Conservation (phyloP, 2,888 invertebrate genomes). For the Plebejus argus region DNA sequence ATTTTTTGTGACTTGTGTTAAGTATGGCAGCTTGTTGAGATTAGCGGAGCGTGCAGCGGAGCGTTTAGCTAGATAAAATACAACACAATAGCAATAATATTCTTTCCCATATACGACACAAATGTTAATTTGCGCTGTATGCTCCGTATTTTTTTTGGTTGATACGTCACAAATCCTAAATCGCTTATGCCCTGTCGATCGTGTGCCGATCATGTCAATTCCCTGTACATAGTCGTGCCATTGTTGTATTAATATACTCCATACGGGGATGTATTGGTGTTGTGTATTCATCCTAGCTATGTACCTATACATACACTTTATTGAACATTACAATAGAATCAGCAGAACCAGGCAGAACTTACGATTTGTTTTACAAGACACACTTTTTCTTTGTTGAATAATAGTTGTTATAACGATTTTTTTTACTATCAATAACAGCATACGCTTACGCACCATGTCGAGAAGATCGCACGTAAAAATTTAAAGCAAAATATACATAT, state of each 20-base stretch:
- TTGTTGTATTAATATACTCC: conserved; percentile 60
- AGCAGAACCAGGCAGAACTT: background rate
- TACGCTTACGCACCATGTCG: background rate
- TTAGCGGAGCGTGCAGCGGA: conserved; percentile 18
- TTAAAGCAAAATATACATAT: background rate
- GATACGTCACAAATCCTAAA: background rate
- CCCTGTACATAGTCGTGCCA: conserved; percentile 78
- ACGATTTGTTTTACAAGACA: background rate
- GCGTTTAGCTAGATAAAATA: conserved; percentile 13
- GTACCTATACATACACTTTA: conserved; percentile 32
- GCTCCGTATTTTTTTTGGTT: background rate
- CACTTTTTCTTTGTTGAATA: background rate
- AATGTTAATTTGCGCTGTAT: background rate
- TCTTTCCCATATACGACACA: background rate
- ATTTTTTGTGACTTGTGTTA: background rate
- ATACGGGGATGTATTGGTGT: conserved; percentile 58
- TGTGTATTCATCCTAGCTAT: conserved; percentile 51
- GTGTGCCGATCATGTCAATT: conserved; percentile 67
- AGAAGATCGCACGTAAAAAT: background rate
- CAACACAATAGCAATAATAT: conserved; percentile 9
- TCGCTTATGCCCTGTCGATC: conserved; percentile 4
- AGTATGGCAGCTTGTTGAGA: conserved; percentile 2
- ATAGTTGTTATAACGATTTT: no score
- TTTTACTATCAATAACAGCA: background rate
- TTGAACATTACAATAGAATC: background rate